A percentile compares a stretch with the other conserved stretches of the same genome.
phyloP scores from a whole-genome alignment of 2,797 vertebrate species.

The Rhodeus uyekii region DNA sequence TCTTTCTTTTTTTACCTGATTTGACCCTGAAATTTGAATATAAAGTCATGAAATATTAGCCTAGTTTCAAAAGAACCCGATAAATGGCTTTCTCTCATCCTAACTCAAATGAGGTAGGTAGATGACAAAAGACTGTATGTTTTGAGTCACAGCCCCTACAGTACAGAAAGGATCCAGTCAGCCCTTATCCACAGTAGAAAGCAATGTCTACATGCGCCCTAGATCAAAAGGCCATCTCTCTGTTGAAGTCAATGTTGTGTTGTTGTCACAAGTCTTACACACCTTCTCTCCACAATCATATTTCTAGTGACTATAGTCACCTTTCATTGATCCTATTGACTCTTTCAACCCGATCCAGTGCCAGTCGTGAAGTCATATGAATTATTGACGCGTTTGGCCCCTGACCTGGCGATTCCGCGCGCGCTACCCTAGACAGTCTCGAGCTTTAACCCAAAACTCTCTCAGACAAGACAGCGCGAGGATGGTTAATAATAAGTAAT shows the following conservation, averaged over 20 bases:
- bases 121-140: neutral
- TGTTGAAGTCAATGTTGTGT: slow-evolving; percentile 21
- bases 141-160: slow-evolving; percentile 11
- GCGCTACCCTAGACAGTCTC: slow-evolving; percentile 38
- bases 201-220: slow-evolving; percentile 3
- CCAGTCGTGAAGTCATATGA: slow-evolving; percentile 58
- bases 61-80: neutral
- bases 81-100: neutral
- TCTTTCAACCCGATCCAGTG: slow-evolving; percentile 44
- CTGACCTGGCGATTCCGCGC: slow-evolving; percentile 35
- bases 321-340: slow-evolving; percentile 3
- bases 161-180: neutral
- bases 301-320: slow-evolving; percentile 30
- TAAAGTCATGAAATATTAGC: neutral
- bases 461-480: slow-evolving; percentile 48
- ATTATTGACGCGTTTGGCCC: slow-evolving; percentile 62
- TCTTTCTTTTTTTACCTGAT: neutral
- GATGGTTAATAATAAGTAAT: slow-evolving; percentile 53
- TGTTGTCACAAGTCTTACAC: slow-evolving; percentile 20
- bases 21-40: neutral
- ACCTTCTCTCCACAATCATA: neutral
- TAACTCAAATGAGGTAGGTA: neutral
- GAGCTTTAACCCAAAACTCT: slow-evolving; percentile 34
- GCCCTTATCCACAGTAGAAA: slow-evolving; percentile 22
- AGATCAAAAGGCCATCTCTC: slow-evolving; percentile 17